A percentile compares a stretch with the other conserved stretches of the same genome.
These are phyloP conservation scores for Lordiphosa collinella DNA, from an alignment of 1,140 invertebrate genomes.

Conservation along the genomic window DNA sequence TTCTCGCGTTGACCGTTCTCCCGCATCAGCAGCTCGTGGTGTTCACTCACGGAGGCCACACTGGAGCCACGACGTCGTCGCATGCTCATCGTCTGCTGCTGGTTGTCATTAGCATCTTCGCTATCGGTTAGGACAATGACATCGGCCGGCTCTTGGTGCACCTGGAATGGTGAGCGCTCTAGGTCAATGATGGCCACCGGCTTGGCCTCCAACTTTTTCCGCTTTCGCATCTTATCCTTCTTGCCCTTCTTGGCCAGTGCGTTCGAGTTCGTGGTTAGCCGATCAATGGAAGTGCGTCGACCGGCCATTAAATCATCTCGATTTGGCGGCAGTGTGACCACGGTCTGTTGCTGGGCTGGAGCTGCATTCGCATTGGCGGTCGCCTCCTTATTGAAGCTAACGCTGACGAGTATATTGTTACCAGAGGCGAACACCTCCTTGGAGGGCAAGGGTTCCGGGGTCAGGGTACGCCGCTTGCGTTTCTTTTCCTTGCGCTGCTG, in stretches of 20 bases:
- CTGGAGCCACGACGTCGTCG: constrained; percentile 28
- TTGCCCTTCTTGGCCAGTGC: constrained; percentile 38
- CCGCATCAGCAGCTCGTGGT: constrained; percentile 41
- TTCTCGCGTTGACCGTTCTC: constrained; percentile 62
- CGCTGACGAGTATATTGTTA: constrained; percentile 94
- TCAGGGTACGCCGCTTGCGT: constrained; percentile 81
- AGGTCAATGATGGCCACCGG: constrained; percentile 92
- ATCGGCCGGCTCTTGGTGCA: constrained; percentile 88
- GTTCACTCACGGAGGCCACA: constrained; percentile 23
- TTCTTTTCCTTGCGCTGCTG: constrained; percentile 82
- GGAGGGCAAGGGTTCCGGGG: constrained; percentile 83
- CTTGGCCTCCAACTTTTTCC: constrained; percentile 81
- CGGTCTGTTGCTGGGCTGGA: constrained; percentile 53
- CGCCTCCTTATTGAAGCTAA: constrained; percentile 91
- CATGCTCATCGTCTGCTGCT: constrained; percentile 13
- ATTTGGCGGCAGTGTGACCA: constrained; percentile 60
- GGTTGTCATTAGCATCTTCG: constrained; percentile 82
- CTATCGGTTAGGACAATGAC: constrained; percentile 91
- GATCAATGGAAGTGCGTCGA: constrained; percentile 62
- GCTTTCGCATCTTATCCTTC: constrained; percentile 55
- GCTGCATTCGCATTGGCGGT: constrained; percentile 49
- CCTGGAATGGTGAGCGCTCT: constrained; percentile 90
- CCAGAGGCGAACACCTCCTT: constrained; percentile 95
- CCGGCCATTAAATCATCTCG: constrained; percentile 58
- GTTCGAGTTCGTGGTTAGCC: constrained; percentile 1